phyloP scores from a whole-genome alignment of 2,113 vertebrate species.

The Chascanopsetta lugubris region DNA sequence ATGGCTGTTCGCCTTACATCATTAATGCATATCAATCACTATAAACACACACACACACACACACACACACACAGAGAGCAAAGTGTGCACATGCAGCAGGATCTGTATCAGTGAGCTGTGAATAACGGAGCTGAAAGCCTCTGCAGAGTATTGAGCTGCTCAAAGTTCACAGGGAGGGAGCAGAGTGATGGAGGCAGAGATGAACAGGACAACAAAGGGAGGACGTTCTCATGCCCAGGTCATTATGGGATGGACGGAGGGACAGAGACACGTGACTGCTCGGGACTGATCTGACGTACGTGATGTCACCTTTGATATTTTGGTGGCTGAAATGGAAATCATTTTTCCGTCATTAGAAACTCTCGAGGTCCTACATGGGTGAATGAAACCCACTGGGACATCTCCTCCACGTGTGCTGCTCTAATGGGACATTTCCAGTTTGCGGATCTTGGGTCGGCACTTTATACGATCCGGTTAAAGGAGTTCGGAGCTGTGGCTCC shows the following conservation, averaged over 20 bases:
- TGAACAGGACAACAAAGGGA: slow-evolving; percentile 6
- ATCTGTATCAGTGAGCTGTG: slow-evolving; percentile 63
- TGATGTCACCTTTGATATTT: no score
- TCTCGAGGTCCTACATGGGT: no score
- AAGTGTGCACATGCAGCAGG: slow-evolving; percentile 34
- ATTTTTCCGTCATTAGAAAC: no score
- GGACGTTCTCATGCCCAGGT: neutral
- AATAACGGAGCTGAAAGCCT: slow-evolving; percentile 58
- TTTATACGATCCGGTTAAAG: neutral
- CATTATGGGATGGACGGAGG: neutral
- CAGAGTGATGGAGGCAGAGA: slow-evolving; percentile 7
- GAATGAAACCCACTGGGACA: no score
- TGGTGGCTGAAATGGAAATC: no score
- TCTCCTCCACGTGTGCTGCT: no score
- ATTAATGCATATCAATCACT: slow-evolving; percentile 77
- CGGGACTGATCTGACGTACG: no score
- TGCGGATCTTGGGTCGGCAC: no score
- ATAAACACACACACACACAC: slow-evolving; percentile 48
- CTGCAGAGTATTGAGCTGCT: slow-evolving; percentile 42
- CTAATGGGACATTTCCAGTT: no score
- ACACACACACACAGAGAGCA: slow-evolving; percentile 10
- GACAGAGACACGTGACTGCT: no score
- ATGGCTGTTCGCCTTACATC: slow-evolving; percentile 70
- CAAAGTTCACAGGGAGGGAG: slow-evolving; percentile 39
- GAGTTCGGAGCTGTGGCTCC: neutral